These are phyloP conservation scores for Xenotilapia flavipinnis DNA, from an alignment of 2,113 vertebrate genomes.

Conservation along the genomic window DNA sequence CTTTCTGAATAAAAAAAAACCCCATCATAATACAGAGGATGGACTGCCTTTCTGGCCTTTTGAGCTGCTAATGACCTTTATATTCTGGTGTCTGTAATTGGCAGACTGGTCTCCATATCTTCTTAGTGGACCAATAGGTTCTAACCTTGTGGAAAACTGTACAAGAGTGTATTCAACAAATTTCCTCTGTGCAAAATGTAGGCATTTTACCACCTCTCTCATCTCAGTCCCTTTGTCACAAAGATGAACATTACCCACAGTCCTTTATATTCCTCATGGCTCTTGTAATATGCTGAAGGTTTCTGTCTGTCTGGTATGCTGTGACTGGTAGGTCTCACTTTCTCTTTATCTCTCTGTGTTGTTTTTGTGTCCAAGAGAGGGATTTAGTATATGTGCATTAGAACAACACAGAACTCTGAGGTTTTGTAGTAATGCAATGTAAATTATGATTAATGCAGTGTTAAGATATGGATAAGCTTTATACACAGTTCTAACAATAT, in stretches of 20 bases:
- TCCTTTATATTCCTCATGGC: slow-evolving; percentile 4
- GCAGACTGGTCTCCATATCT: slow-evolving; percentile 23
- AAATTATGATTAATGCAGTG: neutral
- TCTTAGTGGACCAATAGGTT: slow-evolving; percentile 19
- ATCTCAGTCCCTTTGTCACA: neutral
- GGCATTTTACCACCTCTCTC: slow-evolving; percentile 14
- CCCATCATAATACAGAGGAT: neutral
- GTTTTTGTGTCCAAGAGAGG: neutral
- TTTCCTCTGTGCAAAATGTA: slow-evolving; percentile 19
- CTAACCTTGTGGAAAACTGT: slow-evolving; percentile 49
- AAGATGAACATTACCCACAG: slow-evolving; percentile 1
- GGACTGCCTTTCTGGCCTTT: neutral
- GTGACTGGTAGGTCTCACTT: neutral
- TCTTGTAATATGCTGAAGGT: neutral
- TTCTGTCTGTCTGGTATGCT: neutral
- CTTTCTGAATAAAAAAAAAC: rapidly evolving
- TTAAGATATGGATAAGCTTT: neutral
- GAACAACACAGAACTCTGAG: neutral
- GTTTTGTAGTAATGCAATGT: neutral
- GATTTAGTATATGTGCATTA: neutral
- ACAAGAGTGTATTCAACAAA: neutral
- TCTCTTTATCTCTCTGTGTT: neutral
- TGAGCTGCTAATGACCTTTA: slow-evolving; percentile 7
- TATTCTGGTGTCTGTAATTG: slow-evolving; percentile 33
- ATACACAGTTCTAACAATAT: neutral